These are phyloP conservation scores for Neoaliturus tenellus DNA, from an alignment of 2,888 invertebrate genomes.

Conservation along the genomic window DNA sequence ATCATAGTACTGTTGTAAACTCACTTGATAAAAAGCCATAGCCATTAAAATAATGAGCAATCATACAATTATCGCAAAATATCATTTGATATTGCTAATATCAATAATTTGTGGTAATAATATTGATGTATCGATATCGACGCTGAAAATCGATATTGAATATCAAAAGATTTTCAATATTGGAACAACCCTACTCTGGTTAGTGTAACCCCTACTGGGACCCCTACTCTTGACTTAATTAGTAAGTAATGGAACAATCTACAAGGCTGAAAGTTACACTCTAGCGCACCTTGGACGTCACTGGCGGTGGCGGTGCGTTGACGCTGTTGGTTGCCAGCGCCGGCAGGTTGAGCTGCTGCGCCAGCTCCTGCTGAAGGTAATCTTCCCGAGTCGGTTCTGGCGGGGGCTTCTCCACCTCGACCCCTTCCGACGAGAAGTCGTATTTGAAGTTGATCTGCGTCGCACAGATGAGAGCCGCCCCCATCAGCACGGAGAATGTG, in stretches of 20 bases:
- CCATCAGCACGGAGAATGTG: conserved; percentile 97
- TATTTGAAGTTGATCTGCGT: conserved; percentile 86
- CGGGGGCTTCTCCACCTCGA: conserved; percentile 75
- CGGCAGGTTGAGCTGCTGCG: conserved; percentile 88
- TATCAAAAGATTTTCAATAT: too few species aligned
- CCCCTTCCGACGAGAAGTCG: conserved; percentile 70
- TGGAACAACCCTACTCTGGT: too few species aligned
- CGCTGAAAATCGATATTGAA: too few species aligned
- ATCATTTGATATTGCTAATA: too few species aligned
- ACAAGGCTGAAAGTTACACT: too few species aligned
- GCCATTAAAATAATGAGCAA: too few species aligned
- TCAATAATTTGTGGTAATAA: too few species aligned
- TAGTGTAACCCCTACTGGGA: too few species aligned
- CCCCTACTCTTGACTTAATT: conserved; percentile 48
- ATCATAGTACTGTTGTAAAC: too few species aligned
- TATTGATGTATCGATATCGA: too few species aligned
- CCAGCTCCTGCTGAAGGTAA: conserved; percentile 88
- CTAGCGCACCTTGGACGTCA: conserved; percentile 63
- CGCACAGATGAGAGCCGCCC: conserved; percentile 93
- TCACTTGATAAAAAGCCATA: too few species aligned
- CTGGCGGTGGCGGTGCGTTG: conserved; percentile 71
- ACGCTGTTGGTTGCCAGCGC: conserved; percentile 79
- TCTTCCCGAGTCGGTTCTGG: conserved; percentile 79
- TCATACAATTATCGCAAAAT: too few species aligned
- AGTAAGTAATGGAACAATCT: neutral